These are phyloP conservation scores for Chaetodon auriga DNA, from an alignment of 2,113 vertebrate species.

Conservation along the genomic window DNA sequence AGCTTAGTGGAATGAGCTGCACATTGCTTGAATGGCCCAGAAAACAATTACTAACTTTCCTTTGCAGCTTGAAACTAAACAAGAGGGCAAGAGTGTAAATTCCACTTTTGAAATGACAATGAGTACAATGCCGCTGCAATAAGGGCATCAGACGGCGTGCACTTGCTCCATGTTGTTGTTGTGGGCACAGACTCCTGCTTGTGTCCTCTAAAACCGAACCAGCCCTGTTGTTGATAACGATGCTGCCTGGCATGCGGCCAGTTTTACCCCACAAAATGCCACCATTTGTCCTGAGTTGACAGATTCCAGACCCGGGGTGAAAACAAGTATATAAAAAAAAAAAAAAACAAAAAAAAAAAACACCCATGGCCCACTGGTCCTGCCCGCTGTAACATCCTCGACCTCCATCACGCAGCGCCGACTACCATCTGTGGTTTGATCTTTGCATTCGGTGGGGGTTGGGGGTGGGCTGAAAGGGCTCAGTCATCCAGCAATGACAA, in stretches of 20 bases:
- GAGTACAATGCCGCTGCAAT: not conserved
- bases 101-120: not conserved
- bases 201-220: slow-evolving; percentile 73
- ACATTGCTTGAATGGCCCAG: slow-evolving; percentile 24
- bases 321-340: slow-evolving; percentile 56
- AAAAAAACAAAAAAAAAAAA: slow-evolving; percentile 6
- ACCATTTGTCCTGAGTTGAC: slow-evolving; percentile 76
- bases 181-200: slow-evolving; percentile 27
- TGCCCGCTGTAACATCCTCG: slow-evolving; percentile 41
- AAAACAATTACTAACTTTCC: slow-evolving; percentile 56
- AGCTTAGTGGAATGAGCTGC: slow-evolving; percentile 23
- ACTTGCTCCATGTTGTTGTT: slow-evolving; percentile 25
- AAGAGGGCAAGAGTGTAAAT: slow-evolving; percentile 12
- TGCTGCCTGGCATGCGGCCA: slow-evolving; percentile 56
- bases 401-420: slow-evolving; percentile 61
- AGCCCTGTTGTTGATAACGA: slow-evolving; percentile 67
- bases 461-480: slow-evolving; percentile 57
- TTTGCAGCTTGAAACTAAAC: slow-evolving; percentile 12
- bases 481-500: slow-evolving; percentile 76
- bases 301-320: slow-evolving; percentile 67
- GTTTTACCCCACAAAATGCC: slow-evolving; percentile 55
- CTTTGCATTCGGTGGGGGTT: slow-evolving; percentile 47
- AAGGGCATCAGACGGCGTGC: slow-evolving; percentile 11
- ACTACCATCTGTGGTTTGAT: slow-evolving; percentile 66
- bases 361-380: slow-evolving; percentile 42